Percentiles rank a stretch among this genome's conserved stretches.
phyloP scores from a whole-genome alignment of 2,113 vertebrate genomes.

The Vulpes ferrilata region DNA sequence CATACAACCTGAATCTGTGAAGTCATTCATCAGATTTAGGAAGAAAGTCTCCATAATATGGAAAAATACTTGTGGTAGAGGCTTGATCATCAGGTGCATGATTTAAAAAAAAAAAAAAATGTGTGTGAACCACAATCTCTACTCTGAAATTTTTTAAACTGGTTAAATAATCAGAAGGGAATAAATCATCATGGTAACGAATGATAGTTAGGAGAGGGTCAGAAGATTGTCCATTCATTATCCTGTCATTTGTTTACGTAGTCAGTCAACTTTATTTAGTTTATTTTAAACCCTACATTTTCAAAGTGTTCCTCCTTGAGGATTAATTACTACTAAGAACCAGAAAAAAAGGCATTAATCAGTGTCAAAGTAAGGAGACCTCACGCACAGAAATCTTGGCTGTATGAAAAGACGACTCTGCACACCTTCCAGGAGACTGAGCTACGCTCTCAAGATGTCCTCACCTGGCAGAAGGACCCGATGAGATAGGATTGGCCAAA shows the following conservation, averaged over 20 bases:
- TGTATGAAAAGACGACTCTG: background rate
- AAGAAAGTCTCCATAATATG: background rate
- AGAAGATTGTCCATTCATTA: background rate
- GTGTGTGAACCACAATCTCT: background rate
- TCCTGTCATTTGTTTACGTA: background rate
- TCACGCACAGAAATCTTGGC: background rate
- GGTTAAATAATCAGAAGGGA: background rate
- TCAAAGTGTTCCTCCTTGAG: background rate
- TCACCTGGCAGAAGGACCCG: constrained; percentile 79
- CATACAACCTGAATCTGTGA: background rate
- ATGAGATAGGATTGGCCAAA: constrained; percentile 84
- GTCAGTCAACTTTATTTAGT: background rate
- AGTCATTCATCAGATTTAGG: background rate
- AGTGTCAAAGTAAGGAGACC: background rate
- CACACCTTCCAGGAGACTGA: background rate
- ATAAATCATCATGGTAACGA: background rate
- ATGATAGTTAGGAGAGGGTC: background rate
- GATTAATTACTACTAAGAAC: background rate
- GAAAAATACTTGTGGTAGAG: background rate
- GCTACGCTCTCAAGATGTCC: background rate
- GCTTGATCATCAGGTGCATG: background rate
- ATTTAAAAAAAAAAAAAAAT: background rate
- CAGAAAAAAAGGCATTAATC: background rate
- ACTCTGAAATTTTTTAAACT: background rate
- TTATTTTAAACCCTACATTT: constrained; percentile 23